A percentile compares a stretch with the other conserved stretches of the same genome.
Evolutionary conservation across 2,888 invertebrate species (phyloP).

Genomic region (Agonopterix heracliana): DNA sequence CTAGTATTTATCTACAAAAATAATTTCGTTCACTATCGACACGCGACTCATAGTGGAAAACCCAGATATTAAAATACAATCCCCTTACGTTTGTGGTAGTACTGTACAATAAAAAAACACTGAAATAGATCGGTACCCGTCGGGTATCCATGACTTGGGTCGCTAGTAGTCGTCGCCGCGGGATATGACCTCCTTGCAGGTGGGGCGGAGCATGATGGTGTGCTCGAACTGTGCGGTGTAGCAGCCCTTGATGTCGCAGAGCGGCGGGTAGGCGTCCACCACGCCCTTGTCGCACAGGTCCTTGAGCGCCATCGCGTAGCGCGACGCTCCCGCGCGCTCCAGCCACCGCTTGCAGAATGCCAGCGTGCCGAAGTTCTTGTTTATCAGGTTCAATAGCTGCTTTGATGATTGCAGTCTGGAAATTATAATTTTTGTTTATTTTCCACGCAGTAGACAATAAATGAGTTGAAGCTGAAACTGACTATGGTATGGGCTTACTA

Average conservation of each 20-base stretch:
- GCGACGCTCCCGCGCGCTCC: conserved; percentile 96
- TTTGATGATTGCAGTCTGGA: conserved; percentile 93
- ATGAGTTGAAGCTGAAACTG: too few species aligned
- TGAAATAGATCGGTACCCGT: not conserved
- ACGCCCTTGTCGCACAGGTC: conserved; percentile 98
- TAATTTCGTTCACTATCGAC: too few species aligned
- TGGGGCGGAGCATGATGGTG: conserved; percentile 96
- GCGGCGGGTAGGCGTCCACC: conserved; percentile 98
- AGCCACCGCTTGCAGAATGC: conserved; percentile 99
- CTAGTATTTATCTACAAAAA: too few species aligned
- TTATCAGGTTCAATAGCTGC: conserved; percentile 91
- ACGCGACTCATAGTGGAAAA: too few species aligned
- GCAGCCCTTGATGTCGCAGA: conserved; percentile 97
- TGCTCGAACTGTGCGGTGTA: conserved; percentile 99
- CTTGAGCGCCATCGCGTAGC: conserved; percentile 98
- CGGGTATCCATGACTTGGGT: not conserved
- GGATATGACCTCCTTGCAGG: conserved; percentile 98
- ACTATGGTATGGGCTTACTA: too few species aligned
- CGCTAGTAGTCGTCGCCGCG: conserved; percentile 95
- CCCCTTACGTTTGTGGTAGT: not conserved
- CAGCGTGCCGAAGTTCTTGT: conserved; percentile 97
- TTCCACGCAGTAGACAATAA: not conserved
- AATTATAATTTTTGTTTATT: conserved; percentile 17
- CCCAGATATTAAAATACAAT: not conserved
- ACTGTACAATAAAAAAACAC: not conserved